phyloP scores from a whole-genome alignment of 2,888 invertebrate genomes.

The Horisme vitalbata region DNA sequence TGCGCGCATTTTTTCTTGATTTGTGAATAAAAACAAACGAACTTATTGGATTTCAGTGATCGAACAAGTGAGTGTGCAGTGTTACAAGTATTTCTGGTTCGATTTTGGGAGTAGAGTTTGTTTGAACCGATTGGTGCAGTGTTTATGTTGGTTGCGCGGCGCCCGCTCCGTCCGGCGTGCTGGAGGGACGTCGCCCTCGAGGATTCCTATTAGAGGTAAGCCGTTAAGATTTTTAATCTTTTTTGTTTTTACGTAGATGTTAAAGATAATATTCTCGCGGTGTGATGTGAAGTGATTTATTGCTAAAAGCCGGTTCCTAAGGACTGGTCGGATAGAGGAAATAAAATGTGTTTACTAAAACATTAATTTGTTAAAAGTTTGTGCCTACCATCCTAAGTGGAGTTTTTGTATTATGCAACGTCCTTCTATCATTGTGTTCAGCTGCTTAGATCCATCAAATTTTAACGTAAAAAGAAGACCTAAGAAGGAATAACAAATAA shows the following conservation, averaged over 20 bases:
- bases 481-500: too few relatives aligned
- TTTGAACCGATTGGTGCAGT: conserved; percentile 74
- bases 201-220: conserved; percentile 71
- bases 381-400: too few relatives aligned
- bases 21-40: conserved; percentile 73
- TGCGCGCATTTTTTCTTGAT: conserved; percentile 67
- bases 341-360: too few relatives aligned
- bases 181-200: conserved; percentile 78
- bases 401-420: too few relatives aligned
- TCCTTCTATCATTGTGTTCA: too few relatives aligned
- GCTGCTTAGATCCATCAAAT: too few relatives aligned
- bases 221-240: conserved; percentile 51
- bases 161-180: conserved; percentile 68
- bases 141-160: conserved; percentile 79
- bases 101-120: conserved; percentile 53
- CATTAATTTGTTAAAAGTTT: too few relatives aligned
- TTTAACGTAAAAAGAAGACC: too few relatives aligned
- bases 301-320: conserved; percentile 54
- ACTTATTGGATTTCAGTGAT: conserved; percentile 74
- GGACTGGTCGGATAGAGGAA: too few relatives aligned
- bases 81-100: conserved; percentile 46
- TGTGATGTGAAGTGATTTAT: conserved; percentile 29
- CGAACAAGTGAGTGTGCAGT: conserved; percentile 66
- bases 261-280: conserved; percentile 30
- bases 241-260: conserved; percentile 35